These are phyloP conservation scores for Chamaetylas fuelleborni DNA, from an alignment of 2,113 vertebrate species.

Conservation along the genomic window DNA sequence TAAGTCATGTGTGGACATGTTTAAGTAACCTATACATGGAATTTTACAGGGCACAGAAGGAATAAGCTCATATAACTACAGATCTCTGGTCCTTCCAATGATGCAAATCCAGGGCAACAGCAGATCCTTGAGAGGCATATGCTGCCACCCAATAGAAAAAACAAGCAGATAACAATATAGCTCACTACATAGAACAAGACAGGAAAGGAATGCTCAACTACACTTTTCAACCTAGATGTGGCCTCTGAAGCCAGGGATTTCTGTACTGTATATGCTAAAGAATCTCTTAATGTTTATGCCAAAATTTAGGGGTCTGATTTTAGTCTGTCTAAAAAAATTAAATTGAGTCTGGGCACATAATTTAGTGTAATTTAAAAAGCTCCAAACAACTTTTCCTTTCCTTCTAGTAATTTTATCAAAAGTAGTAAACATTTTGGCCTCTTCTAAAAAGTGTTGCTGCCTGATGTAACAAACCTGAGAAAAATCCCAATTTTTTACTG, in stretches of 20 bases:
- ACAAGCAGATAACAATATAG: neutral
- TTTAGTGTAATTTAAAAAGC: neutral
- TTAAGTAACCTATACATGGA: neutral
- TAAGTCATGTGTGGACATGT: accelerated
- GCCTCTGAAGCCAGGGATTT: neutral
- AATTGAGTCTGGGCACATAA: neutral
- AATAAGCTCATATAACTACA: neutral
- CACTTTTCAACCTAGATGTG: neutral
- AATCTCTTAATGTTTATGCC: neutral
- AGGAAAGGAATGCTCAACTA: neutral
- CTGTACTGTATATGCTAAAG: neutral
- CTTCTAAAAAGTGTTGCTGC: neutral
- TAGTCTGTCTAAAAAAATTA: neutral
- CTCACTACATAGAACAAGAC: neutral
- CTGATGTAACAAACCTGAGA: neutral
- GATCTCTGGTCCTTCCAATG: neutral
- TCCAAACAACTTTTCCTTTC: neutral
- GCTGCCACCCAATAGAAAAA: neutral
- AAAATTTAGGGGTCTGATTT: neutral
- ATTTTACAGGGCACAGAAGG: neutral
- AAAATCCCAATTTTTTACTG: neutral
- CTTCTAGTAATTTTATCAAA: neutral
- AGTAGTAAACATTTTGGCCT: neutral
- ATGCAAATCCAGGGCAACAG: neutral
- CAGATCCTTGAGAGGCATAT: neutral